Base-by-base conservation (phyloP, 2,888 invertebrate genomes). In the Drosophila kanekoi region DNA sequence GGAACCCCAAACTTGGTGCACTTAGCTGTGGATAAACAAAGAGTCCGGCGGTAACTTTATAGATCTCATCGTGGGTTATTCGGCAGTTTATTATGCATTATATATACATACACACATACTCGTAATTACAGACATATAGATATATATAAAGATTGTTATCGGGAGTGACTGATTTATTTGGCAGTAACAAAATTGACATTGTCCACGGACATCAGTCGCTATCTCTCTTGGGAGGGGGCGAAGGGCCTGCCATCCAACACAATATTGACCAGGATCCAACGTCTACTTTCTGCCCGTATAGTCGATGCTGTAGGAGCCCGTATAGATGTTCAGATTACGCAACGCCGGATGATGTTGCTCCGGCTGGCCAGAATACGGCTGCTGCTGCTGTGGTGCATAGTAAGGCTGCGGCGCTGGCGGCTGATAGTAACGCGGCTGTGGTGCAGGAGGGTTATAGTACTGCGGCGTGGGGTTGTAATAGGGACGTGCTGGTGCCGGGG, bases 231-330 rank as follows among this genome's bases (percentile, higher is more conserved):
- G 51, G 38, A 40, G 61, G 60, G 57, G 40, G 18, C 41, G 57
- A 53, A 38, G n/a, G n/a, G 16, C 13, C 20, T 41, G 56, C 47
- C 71, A 41, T 52, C 58, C 68, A 64, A 77, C 40, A 20, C 40
- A 68, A 38, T 43, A 32, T 40, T 37, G 57, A 52, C 41, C 18
- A 37, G 14, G 16, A 8, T 43, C 13, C 20, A 10, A 1, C 45
- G 13, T 20, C 73, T 90, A 92, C 79, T 92, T 92, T 88, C 93
- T 94, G 89, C 95, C 95, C 83, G 94, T 94, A 89, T 96, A 97
- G 89, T 95, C 95, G 74, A 97, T 95, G 72, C 95, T 94, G 92
- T 97, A 97, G 5, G 97, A 96, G 16, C 96, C 96, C 65, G 95
- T 94, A 89, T 93, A 94, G 44, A 96, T 94, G 88, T 96, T 95